Evolutionary conservation across 2,888 invertebrate species (phyloP), one percentile per base, ranked within the genome.

Genomic region (Pristionchus fissidentatus): DNA sequence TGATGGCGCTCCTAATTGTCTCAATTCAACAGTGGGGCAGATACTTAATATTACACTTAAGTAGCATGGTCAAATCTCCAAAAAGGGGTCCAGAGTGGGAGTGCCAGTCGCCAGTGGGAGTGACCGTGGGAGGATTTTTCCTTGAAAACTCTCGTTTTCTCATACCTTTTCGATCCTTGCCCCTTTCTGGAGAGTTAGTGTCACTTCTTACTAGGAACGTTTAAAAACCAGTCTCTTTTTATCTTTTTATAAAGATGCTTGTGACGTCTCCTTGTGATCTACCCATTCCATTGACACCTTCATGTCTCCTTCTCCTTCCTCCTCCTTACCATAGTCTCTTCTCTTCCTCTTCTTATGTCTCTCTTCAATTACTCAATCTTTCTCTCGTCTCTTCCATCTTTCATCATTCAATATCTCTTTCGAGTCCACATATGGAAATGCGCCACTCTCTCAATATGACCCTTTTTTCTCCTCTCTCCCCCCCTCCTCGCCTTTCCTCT

Each of bases 391-490:
- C 46, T 77, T 49, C 77, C 29, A 29, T 77, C 46, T 49, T 32
- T 49, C 49, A 49, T 35, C 29, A 49, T 77, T 29, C 49, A 35
- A 29, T 49, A 46, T 77, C 77, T 77, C 49, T 77, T 70, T 41
- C 43, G 38, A 70, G 60, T 60, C 60, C 60, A 60, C 60, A 60
- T 60, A 60, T 60, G 60, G 60, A 60, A 41, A 70, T 70, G 38
- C n/a, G n/a, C n/a, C n/a, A n/a, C 4, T 41, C 70, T 19, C 46
- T 43, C 46, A 46, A 49, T 49, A 29, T 75, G 32, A 85, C 93
- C 98, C 52, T 95, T 97, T 10, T 89, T 94, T 84, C 94, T 94
- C 88, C 94, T 0, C 93, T 94, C n/a, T 84, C 52, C 35, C 55
- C 73, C 0, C 35, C 41, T 57, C 35, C 13, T 8, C 38, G 7